A percentile compares a stretch with the other conserved stretches of the same genome.
Evolutionary conservation across 1,140 invertebrate species (phyloP).

Genomic region (Arion vulgaris): DNA sequence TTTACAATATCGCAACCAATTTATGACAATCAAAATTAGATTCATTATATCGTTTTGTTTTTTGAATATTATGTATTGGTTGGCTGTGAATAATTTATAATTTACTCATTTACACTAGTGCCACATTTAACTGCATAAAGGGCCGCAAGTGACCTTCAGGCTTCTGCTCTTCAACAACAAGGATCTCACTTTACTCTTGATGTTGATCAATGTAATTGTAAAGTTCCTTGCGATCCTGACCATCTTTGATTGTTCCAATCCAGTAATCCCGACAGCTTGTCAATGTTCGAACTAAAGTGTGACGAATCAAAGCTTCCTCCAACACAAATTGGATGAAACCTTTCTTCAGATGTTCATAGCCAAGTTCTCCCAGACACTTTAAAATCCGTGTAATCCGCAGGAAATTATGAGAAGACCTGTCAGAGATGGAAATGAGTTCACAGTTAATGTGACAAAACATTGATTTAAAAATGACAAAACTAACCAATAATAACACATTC

Average conservation of each 20-base stretch:
- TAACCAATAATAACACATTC: too few relatives aligned
- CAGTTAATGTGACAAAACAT: background rate
- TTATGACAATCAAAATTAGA: too few relatives aligned
- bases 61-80: too few relatives aligned
- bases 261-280: slow-evolving; percentile 59
- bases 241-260: slow-evolving; percentile 57
- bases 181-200: background rate
- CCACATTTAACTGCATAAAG: too few relatives aligned
- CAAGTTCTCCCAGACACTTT: slow-evolving; percentile 67
- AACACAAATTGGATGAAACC: slow-evolving; percentile 59
- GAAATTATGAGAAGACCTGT: slow-evolving; percentile 60
- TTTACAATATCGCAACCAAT: too few relatives aligned
- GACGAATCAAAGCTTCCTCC: slow-evolving; percentile 52
- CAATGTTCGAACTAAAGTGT: slow-evolving; percentile 47
- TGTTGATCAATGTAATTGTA: slow-evolving; percentile 39
- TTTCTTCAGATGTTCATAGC: slow-evolving; percentile 57
- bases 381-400: slow-evolving; percentile 66
- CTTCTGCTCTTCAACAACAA: too few relatives aligned
- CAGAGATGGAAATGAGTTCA: background rate
- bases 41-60: too few relatives aligned
- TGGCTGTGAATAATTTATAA: too few relatives aligned
- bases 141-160: too few relatives aligned
- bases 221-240: slow-evolving; percentile 46
- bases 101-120: too few relatives aligned
- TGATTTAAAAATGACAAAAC: background rate